Base-by-base conservation (phyloP, 2,888 invertebrate genomes). In the Syritta pipiens region DNA sequence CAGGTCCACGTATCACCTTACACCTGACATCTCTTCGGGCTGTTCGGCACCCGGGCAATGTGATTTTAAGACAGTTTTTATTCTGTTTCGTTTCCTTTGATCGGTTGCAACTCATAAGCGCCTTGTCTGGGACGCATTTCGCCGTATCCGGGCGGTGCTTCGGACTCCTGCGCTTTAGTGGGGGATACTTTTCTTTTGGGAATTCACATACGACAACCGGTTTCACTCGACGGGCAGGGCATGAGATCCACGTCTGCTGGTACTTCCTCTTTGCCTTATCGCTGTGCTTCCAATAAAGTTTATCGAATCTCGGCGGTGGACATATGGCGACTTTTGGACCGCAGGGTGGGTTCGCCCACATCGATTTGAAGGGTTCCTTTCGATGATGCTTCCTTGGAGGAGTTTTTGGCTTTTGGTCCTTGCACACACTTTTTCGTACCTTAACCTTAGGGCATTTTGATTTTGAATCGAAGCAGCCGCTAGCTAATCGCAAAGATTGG, bases 201-300 rank as follows among this genome's bases (percentile, higher is more conserved):
- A 24, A 55, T 30, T 75, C 59, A 51, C 88, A 88, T 7, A n/a
- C 9, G 0, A 84, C 68, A 17, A 85, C 57, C 30, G 84, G 84
- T 12, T 83, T 83, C 7, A 83, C 84, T 0, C 67, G 9, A n/a
- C 84, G 17, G 0, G 84, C 81, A 0, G 88, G 86, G 28, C 88
- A 88, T 9, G 83, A 74, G 0, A 86, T 83, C 88, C 88, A 87
- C 2, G 88, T 87, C 49, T 86, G 88, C 82, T 85, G 85, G 57
- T 87, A 87, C 30, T 76, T 82, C 0, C 85, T 84, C n/a, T 83
- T 85, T 0, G 84, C 81, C 68, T 87, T 86, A 40, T 88, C 85
- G 0, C 84, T 85, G 4, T 83, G 83, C 2, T 84, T 82, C 10
- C 86, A 87, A 42, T 86, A 86, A 6, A 86, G 82, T 1, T 85